A percentile compares a stretch with the other conserved stretches of the same genome.
Conservation (phyloP, 2,888 invertebrate species). For the Microdon myrmicae region DNA sequence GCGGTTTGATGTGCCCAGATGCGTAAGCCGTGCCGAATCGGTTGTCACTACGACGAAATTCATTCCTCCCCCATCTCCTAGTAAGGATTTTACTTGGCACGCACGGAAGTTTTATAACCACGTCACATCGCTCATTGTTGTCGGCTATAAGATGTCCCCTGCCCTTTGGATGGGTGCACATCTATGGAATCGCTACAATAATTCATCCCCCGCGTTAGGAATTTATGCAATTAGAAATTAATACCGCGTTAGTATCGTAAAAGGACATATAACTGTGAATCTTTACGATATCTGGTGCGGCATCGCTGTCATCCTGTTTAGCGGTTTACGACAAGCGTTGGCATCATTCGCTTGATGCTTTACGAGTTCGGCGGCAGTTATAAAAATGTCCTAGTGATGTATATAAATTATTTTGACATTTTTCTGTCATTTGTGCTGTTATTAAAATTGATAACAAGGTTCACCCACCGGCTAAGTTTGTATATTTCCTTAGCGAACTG, state of each 20-base stretch:
- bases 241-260: slow-evolving; percentile 49
- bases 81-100: no score
- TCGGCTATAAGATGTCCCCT: slow-evolving; percentile 25
- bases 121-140: slow-evolving; percentile 43
- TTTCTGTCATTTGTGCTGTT: slow-evolving; percentile 43
- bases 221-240: slow-evolving; percentile 53
- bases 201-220: slow-evolving; percentile 27
- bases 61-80: slow-evolving; percentile 11
- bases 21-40: slow-evolving; percentile 39
- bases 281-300: slow-evolving; percentile 25
- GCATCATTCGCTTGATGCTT: slow-evolving; percentile 43
- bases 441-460: slow-evolving; percentile 48
- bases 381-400: slow-evolving; percentile 26
- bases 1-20: slow-evolving; percentile 45
- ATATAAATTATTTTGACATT: slow-evolving; percentile 51
- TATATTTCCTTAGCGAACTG: no score
- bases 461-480: no score
- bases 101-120: slow-evolving; percentile 30
- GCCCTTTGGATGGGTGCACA: slow-evolving; percentile 19
- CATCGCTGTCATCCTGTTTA: slow-evolving; percentile 23
- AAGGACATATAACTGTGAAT: slow-evolving; percentile 27
- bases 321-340: slow-evolving; percentile 46
- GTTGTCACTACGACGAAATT: no score
- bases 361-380: slow-evolving; percentile 43
- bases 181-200: slow-evolving; percentile 17